Conservation (phyloP, 2,888 invertebrate genomes). For the Ischnura elegans region DNA sequence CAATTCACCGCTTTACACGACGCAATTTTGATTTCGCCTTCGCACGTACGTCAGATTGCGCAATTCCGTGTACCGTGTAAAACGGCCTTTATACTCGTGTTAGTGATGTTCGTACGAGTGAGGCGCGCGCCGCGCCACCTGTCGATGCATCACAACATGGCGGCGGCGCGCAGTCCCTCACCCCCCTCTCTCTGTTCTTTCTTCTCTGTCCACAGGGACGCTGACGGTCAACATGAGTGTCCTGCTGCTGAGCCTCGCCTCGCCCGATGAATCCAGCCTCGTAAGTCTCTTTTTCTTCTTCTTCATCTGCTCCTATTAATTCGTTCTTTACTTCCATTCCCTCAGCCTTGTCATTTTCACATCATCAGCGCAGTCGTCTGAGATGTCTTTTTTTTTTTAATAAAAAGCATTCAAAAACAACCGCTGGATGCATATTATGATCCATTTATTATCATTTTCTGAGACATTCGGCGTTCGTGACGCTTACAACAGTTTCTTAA, state of each 20-base stretch:
- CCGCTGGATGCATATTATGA: too few relatives aligned
- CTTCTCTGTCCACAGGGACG: slow-evolving; percentile 84
- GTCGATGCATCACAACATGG: background rate
- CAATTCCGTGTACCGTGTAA: too few relatives aligned
- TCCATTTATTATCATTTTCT: too few relatives aligned
- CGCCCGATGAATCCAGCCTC: slow-evolving; percentile 97
- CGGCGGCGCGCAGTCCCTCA: slow-evolving; percentile 3
- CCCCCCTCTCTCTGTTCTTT: background rate
- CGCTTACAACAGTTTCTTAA: too few relatives aligned
- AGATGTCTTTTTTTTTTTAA: background rate
- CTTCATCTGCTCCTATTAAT: background rate
- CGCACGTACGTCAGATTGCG: too few relatives aligned
- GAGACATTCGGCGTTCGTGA: too few relatives aligned
- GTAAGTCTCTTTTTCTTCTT: slow-evolving; percentile 81
- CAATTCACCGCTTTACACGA: too few relatives aligned
- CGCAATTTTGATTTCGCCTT: too few relatives aligned
- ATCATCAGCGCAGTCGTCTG: background rate
- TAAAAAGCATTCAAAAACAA: too few relatives aligned
- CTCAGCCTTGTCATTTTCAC: background rate
- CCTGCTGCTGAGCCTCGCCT: slow-evolving; percentile 94
- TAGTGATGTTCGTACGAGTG: too few relatives aligned
- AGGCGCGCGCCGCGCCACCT: background rate
- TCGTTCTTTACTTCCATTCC: background rate
- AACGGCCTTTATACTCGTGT: too few relatives aligned
- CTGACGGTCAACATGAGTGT: slow-evolving; percentile 96